Conservation (phyloP, 1,140 invertebrate species). For the Drosophila sucinea region DNA sequence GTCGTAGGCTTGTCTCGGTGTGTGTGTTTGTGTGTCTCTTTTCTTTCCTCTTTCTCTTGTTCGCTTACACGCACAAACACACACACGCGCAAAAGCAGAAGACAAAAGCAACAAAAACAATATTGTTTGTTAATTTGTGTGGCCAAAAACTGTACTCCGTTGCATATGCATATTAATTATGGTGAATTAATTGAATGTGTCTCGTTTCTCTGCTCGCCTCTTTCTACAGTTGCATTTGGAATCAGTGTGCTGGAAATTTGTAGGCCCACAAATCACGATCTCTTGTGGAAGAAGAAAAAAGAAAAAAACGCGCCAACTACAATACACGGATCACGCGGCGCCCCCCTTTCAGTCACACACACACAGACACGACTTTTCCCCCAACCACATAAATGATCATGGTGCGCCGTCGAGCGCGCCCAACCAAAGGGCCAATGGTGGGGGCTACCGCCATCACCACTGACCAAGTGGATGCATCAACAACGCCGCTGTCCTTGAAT, state of each 20-base stretch:
- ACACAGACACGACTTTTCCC: not conserved
- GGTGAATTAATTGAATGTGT: conserved; percentile 11
- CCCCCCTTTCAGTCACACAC: not conserved
- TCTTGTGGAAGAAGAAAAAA: conserved; percentile 26
- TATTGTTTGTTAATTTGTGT: conserved; percentile 62
- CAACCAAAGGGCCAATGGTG: conserved; percentile 56
- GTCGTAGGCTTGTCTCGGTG: conserved; percentile 21
- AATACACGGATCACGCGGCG: conserved; percentile 42
- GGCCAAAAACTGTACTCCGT: conserved; percentile 71
- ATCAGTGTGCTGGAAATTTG: conserved; percentile 24
- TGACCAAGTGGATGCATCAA: conserved; percentile 18
- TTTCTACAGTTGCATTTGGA: conserved; percentile 4
- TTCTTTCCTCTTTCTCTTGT: conserved; percentile 61
- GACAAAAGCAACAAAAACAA: conserved; percentile 53
- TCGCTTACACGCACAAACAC: conserved; percentile 42
- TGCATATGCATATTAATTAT: conserved; percentile 24
- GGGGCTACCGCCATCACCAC: conserved; percentile 13
- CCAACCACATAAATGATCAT: conserved; percentile 60
- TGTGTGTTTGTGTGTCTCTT: conserved; percentile 28
- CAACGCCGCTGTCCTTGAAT: conserved; percentile 32
- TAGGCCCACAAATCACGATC: conserved; percentile 33
- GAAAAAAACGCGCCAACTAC: conserved; percentile 54
- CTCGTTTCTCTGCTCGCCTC: conserved; percentile 33
- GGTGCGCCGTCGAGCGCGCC: conserved; percentile 66
- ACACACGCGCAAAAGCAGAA: conserved; percentile 45